Evolutionary conservation across 92 coral and sea anemone genomes (phyloP), one percentile per base, ranked within the genome.

Genomic region (Hydrozoanthus gracilis): DNA sequence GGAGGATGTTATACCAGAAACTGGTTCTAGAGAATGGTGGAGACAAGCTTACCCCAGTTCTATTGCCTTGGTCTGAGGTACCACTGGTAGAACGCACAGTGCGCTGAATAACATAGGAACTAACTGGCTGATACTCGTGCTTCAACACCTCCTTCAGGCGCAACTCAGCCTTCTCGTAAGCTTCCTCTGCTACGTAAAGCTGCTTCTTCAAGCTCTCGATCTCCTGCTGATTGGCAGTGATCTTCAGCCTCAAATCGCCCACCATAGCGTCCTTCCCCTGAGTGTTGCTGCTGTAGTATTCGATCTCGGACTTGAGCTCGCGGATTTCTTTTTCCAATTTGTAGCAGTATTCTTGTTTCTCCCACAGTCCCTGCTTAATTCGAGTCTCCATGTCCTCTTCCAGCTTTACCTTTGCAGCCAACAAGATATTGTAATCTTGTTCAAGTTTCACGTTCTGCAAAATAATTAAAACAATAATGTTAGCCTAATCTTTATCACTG

Each of bases 271-370:
- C 87, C 84, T 89, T 89, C 27, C 82, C 91, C 17, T 89, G 86
- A 4, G 73, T 76, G 73, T 87, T 84, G 54, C 78, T 83, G 39
- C 56, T 82, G 67, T 75, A 89, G 66, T 89, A 89, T 82, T 89
- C 91, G 50, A 83, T 84, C 47, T 65, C 78, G 14, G 91, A 85
- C 86, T 89, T 89, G 78, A 89, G 84, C 54, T 89, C 91, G 14
- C 91, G 88, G 35, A 83, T 89, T 35, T 89, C 91, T 48, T 89
- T 89, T 83, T 89, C 91, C 64, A 89, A 50, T 82, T 89, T 89
- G 91, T 89, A 89, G 86, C 86, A 77, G 79, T 83, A 89, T 17
- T 89, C 91, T 45, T 89, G 91, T 56, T 89, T 89, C 67, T 89
- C 88, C 79, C 83, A 86, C 51, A 89, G 20, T 6, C 78, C 88